Evolutionary conservation across 2,888 invertebrate genomes (phyloP).

Genomic region (Piscicola geometra): DNA sequence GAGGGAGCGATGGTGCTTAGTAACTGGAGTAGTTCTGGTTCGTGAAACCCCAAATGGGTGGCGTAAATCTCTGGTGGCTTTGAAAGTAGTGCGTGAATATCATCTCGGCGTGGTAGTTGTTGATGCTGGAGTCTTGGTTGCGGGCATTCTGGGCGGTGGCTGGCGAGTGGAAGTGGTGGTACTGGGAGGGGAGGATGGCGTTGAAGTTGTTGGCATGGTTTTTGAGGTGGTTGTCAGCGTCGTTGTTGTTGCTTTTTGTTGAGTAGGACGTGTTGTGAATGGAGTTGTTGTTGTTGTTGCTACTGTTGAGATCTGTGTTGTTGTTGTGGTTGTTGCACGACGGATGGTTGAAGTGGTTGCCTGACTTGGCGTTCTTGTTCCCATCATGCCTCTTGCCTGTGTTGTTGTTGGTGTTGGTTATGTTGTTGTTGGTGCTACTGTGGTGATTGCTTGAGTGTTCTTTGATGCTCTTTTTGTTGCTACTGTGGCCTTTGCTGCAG

Average conservation of each 20-base stretch:
- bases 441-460: too few species aligned
- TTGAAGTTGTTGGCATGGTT: not conserved
- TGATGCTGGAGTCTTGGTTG: not conserved
- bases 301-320: too few species aligned
- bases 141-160: too few species aligned
- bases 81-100: conserved; percentile 39
- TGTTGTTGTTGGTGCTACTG: too few species aligned
- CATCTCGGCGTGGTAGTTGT: conserved; percentile 30
- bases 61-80: conserved; percentile 39
- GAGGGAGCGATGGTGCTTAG: not conserved
- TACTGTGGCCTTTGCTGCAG: too few species aligned
- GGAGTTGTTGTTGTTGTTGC: not conserved
- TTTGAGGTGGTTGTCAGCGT: not conserved
- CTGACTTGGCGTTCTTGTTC: too few species aligned
- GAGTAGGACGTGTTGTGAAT: not conserved
- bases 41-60: conserved; percentile 34
- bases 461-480: too few species aligned
- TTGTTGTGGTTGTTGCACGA: too few species aligned
- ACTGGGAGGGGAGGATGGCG: not conserved
- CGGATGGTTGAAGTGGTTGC: too few species aligned
- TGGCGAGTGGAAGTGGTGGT: not conserved
- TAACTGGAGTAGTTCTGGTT: conserved; percentile 29
- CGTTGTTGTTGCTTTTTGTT: not conserved
- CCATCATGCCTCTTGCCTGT: too few species aligned
- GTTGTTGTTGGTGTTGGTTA: too few species aligned